phyloP scores from a whole-genome alignment of 2,888 invertebrate species.

The Yponomeuta evonymella region DNA sequence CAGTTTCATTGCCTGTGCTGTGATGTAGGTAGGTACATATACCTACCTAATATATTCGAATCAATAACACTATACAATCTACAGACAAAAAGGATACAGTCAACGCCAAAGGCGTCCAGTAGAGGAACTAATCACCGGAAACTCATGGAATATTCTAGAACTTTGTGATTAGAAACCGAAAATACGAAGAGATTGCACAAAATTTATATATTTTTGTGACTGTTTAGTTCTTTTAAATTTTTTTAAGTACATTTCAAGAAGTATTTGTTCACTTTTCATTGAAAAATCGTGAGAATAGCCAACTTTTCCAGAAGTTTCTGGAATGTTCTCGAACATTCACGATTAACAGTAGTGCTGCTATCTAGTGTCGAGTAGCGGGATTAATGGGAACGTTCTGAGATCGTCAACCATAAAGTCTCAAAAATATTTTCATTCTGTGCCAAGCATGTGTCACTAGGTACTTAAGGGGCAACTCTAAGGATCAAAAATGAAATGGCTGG shows the following conservation, averaged over 20 bases:
- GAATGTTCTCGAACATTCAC: constrained; percentile 47
- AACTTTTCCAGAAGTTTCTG: constrained; percentile 42
- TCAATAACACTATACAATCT: neutral
- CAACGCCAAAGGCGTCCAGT: constrained; percentile 40
- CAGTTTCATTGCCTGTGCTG: too few relatives aligned
- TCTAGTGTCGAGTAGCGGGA: constrained; percentile 33
- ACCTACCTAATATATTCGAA: neutral
- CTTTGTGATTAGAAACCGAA: constrained; percentile 20
- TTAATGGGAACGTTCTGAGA: constrained; percentile 23
- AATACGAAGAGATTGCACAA: constrained; percentile 15
- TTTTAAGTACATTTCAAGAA: constrained; percentile 1
- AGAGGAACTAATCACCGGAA: constrained; percentile 45
- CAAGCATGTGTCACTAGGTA: too few relatives aligned
- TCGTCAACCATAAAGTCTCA: constrained; percentile 31
- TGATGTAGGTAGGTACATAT: neutral
- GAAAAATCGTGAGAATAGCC: constrained; percentile 20
- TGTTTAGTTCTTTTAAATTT: neutral
- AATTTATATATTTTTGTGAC: neutral
- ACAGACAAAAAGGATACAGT: neutral
- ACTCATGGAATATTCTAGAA: constrained; percentile 53
- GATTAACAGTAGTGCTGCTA: constrained; percentile 28
- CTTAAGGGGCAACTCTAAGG: too few relatives aligned
- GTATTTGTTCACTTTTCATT: constrained; percentile 25
- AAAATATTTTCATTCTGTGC: too few relatives aligned
- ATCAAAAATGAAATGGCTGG: too few relatives aligned